A percentile compares a stretch with the other conserved stretches of the same genome.
phyloP scores from a whole-genome alignment of 2,888 invertebrate species.

The Ectemnius cavifrons region DNA sequence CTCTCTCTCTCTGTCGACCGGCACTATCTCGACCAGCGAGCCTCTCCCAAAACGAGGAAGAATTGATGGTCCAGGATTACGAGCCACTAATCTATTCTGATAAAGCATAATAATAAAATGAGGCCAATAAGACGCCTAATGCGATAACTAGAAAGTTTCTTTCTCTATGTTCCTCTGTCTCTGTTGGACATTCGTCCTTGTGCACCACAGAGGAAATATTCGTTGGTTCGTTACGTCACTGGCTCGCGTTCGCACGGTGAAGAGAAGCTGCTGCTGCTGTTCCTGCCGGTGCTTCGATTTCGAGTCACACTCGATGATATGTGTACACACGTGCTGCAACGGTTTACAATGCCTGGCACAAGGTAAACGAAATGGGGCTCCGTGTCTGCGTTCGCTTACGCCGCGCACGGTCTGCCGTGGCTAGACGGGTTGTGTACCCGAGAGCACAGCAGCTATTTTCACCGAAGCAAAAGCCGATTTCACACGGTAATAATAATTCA shows the following conservation, averaged over 20 bases:
- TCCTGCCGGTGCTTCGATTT: constrained; percentile 57
- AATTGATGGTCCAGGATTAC: constrained; percentile 41
- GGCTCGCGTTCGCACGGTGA: constrained; percentile 49
- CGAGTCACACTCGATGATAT: constrained; percentile 66
- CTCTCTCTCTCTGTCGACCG: no score
- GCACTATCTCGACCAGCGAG: no score
- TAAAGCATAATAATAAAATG: constrained; percentile 40
- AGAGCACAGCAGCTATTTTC: constrained; percentile 10
- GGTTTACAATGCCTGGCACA: constrained; percentile 62
- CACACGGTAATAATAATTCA: constrained; percentile 4
- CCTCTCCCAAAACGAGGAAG: constrained; percentile 7
- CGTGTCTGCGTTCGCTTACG: constrained; percentile 51
- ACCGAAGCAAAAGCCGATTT: constrained; percentile 17
- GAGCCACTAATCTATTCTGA: constrained; percentile 26
- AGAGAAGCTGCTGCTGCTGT: no score
- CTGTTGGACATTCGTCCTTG: no score
- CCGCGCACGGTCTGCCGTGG: constrained; percentile 21
- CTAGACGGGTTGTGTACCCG: constrained; percentile 15
- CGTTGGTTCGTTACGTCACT: constrained; percentile 51
- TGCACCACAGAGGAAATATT: constrained; percentile 45
- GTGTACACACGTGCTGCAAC: constrained; percentile 63
- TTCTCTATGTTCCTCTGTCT: no score
- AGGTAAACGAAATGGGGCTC: constrained; percentile 59
- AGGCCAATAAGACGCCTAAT: constrained; percentile 6
- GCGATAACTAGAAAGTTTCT: no score